A percentile compares a stretch with the other conserved stretches of the same genome.
Evolutionary conservation across 1,140 invertebrate genomes (phyloP).

Genomic region (Delia radicum): DNA sequence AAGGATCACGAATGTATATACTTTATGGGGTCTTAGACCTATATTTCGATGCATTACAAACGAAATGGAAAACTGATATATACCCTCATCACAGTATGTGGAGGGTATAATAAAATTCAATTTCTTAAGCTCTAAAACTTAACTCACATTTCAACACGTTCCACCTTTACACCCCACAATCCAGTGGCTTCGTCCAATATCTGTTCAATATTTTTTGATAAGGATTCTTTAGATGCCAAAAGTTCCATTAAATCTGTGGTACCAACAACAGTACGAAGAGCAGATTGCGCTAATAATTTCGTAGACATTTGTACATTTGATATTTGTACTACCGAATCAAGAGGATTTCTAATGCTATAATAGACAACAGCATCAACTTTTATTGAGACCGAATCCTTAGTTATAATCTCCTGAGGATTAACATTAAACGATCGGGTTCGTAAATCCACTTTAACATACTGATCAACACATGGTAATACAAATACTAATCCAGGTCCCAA

Average conservation of each 20-base stretch:
- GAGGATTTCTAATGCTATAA: slow-evolving; percentile 73
- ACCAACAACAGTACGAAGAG: slow-evolving; percentile 83
- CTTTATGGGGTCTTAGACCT: background rate
- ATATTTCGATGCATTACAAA: background rate
- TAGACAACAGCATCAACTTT: slow-evolving; percentile 88
- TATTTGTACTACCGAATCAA: slow-evolving; percentile 75
- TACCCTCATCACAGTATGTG: too few species aligned
- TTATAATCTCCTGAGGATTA: slow-evolving; percentile 69
- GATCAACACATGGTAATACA: slow-evolving; percentile 83
- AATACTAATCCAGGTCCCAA: slow-evolving; percentile 80
- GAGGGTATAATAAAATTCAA: too few species aligned
- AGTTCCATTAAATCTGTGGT: slow-evolving; percentile 83
- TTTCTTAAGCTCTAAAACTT: too few species aligned
- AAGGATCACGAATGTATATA: too few species aligned
- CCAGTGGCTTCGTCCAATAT: slow-evolving; percentile 39
- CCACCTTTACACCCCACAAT: slow-evolving; percentile 91
- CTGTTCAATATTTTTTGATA: slow-evolving; percentile 33
- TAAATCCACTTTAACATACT: slow-evolving; percentile 80
- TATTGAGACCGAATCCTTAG: slow-evolving; percentile 87
- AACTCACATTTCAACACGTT: slow-evolving; percentile 88
- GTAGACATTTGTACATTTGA: slow-evolving; percentile 77
- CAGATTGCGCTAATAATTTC: slow-evolving; percentile 77
- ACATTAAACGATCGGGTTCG: slow-evolving; percentile 63
- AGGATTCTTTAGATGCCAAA: slow-evolving; percentile 33
- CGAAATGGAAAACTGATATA: too few species aligned